Conservation (phyloP, 2,888 invertebrate species). For the Rotaria sp. region DNA sequence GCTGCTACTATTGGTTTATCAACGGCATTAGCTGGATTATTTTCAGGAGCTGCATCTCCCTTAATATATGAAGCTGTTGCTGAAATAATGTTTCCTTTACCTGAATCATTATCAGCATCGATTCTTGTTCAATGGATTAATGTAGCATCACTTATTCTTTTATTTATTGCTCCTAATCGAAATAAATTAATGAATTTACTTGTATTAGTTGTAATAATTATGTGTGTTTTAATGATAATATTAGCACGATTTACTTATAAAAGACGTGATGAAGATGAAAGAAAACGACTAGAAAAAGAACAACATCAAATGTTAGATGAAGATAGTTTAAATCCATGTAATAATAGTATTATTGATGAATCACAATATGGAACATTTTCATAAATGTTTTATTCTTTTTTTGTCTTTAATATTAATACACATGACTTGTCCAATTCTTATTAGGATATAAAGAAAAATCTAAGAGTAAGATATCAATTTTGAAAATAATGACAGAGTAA, state of each 20-base stretch:
- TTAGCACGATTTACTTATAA: neutral
- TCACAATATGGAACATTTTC: neutral
- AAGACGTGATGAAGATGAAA: constrained; percentile 16
- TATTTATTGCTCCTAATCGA: constrained; percentile 13
- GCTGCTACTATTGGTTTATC: neutral
- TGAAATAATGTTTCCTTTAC: constrained; percentile 19
- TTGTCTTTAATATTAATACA: no score
- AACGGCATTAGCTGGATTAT: neutral
- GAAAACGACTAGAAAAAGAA: neutral
- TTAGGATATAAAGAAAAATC: no score
- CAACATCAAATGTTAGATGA: neutral
- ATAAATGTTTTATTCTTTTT: neutral
- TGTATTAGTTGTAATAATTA: neutral
- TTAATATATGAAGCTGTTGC: constrained; percentile 5
- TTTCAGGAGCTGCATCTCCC: neutral
- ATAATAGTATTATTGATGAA: no score
- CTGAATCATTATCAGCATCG: constrained; percentile 12
- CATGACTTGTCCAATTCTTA: no score
- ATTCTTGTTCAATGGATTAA: neutral
- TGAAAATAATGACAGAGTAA: no score
- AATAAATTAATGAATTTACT: constrained; percentile 22
- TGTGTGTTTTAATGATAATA: neutral
- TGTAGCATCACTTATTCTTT: neutral
- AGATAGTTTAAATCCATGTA: neutral
- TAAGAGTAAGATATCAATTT: no score